A percentile compares a stretch with the other conserved stretches of the same genome.
phyloP scores from a whole-genome alignment of 2,888 invertebrate species.

The Bhutanitis thaidina region DNA sequence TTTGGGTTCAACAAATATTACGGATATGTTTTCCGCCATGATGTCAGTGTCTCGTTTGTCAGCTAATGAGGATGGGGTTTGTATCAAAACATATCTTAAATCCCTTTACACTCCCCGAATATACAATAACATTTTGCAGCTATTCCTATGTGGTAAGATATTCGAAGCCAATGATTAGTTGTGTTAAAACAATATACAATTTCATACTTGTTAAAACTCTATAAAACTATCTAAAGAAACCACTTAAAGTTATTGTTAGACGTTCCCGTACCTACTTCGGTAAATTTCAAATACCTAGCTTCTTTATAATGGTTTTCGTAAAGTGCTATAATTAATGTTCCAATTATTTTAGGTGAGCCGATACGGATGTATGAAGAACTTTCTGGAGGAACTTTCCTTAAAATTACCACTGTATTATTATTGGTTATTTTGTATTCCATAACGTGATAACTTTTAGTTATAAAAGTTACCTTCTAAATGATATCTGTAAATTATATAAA shows the following conservation, averaged over 20 bases:
- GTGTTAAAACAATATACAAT: no score
- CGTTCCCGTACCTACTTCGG: not conserved
- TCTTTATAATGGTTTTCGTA: slow-evolving; percentile 25
- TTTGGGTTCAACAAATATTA: no score
- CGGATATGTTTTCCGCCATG: no score
- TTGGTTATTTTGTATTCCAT: not conserved
- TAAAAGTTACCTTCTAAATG: no score
- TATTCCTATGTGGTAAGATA: no score
- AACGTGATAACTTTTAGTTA: not conserved
- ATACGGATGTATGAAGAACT: slow-evolving; percentile 17
- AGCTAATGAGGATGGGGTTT: no score
- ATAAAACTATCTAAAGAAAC: not conserved
- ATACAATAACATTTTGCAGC: no score
- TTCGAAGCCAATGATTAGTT: not conserved
- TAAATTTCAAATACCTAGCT: slow-evolving; percentile 25
- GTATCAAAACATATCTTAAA: no score
- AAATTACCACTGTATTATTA: not conserved
- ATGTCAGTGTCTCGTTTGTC: no score
- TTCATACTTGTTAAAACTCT: not conserved
- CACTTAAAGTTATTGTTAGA: slow-evolving; percentile 7
- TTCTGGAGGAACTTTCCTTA: not conserved
- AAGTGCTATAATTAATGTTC: slow-evolving; percentile 22
- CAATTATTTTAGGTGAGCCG: slow-evolving; percentile 16
- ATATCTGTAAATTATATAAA: no score
- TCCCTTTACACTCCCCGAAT: no score